A percentile compares a stretch with the other conserved stretches of the same genome.
phyloP scores from a whole-genome alignment of 2,113 vertebrate genomes.

The Cyprinus carpio region DNA sequence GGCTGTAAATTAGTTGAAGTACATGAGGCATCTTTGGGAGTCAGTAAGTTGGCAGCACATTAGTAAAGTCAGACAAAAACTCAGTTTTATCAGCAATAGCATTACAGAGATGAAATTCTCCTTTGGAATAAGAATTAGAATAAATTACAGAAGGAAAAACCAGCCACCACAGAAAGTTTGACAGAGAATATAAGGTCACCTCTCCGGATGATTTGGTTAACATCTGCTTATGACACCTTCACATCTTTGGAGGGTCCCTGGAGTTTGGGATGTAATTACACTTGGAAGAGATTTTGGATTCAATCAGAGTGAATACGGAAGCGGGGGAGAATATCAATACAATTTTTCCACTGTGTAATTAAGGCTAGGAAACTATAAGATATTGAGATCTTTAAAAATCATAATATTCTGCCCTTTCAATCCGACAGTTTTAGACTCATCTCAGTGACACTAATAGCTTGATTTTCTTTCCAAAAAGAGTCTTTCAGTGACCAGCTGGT shows the following conservation, averaged over 20 bases:
- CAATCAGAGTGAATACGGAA: constrained; percentile 19
- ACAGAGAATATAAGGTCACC: constrained; percentile 41
- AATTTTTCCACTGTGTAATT: constrained; percentile 8
- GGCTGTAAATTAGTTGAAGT: neutral
- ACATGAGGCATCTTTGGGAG: neutral
- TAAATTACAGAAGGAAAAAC: neutral
- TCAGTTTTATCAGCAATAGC: constrained; percentile 7
- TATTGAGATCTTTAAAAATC: constrained; percentile 1
- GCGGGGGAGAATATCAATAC: constrained; percentile 24
- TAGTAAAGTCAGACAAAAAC: constrained; percentile 13
- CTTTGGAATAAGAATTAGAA: neutral
- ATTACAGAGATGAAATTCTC: neutral
- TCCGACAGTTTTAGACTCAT: neutral
- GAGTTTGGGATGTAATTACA: constrained; percentile 8
- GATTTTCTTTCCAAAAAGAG: neutral
- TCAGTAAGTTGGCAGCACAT: constrained; percentile 8
- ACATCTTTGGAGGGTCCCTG: constrained; percentile 26
- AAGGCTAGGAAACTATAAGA: neutral
- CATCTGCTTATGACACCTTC: constrained; percentile 36
- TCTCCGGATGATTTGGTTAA: constrained; percentile 36
- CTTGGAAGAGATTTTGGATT: constrained; percentile 19
- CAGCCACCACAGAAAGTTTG: neutral
- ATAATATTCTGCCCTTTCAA: constrained; percentile 3
- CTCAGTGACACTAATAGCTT: neutral
- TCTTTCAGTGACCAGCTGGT: neutral